Percentiles rank a stretch among this genome's conserved stretches.
Evolutionary conservation across 2,888 invertebrate species (phyloP).

Genomic region (Dryadula phaetusa): DNA sequence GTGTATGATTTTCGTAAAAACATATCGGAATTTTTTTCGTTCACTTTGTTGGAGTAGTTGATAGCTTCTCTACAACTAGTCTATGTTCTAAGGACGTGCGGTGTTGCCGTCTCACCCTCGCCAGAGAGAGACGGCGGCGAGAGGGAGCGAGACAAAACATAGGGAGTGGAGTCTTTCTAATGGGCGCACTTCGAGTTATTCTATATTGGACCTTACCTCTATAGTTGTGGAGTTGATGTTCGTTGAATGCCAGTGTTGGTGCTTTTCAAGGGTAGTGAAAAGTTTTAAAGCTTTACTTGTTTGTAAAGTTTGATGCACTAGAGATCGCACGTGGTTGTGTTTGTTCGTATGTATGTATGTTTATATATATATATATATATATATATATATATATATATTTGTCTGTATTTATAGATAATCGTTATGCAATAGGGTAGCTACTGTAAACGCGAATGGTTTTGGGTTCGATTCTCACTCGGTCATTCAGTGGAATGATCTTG

Average conservation of each 20-base stretch:
- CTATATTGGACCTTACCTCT: slow-evolving; percentile 3
- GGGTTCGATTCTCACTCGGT: no score
- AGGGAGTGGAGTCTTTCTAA: slow-evolving; percentile 30
- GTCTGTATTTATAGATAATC: no score
- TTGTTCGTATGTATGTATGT: not conserved
- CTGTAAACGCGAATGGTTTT: no score
- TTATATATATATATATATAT: not conserved
- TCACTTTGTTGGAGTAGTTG: no score
- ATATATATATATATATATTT: no score
- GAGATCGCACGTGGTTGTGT: not conserved
- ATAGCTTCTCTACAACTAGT: slow-evolving; percentile 18
- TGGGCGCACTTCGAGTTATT: not conserved
- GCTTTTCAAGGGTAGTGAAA: slow-evolving; percentile 32
- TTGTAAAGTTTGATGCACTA: slow-evolving; percentile 7
- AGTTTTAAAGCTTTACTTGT: slow-evolving; percentile 23
- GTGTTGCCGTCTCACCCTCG: slow-evolving; percentile 32
- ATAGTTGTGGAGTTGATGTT: not conserved
- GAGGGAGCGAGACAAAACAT: slow-evolving; percentile 29
- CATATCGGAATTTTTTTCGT: no score
- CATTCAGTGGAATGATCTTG: no score
- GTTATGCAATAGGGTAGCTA: no score
- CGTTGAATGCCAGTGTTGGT: not conserved
- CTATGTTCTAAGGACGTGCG: slow-evolving; percentile 26
- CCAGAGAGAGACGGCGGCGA: not conserved
- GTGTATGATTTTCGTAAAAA: no score